Conservation (phyloP, 2,113 vertebrate species). For the Tragulus kanchil region DNA sequence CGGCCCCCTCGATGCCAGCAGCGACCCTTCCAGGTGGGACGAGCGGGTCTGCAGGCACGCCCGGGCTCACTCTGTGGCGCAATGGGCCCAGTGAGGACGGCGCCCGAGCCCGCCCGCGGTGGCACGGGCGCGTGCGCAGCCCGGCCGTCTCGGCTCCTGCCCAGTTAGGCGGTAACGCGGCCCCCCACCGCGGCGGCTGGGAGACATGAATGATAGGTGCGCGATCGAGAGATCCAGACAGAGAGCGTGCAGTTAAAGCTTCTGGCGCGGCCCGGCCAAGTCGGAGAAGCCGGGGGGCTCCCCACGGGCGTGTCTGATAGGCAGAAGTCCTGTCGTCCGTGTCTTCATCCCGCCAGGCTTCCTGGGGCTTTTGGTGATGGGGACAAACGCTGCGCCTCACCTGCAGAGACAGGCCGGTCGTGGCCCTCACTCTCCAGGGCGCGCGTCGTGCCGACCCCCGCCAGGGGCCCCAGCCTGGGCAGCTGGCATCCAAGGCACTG, state of each 20-base stretch:
- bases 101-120: background rate
- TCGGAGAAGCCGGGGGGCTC: fast-evolving
- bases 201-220: background rate
- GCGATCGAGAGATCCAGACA: background rate
- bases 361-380: background rate
- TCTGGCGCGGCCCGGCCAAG: fast-evolving
- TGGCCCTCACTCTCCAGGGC: background rate
- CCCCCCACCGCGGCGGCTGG: no score
- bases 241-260: background rate
- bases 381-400: no score
- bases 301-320: fast-evolving
- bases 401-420: fast-evolving
- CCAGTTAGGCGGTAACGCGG: no score
- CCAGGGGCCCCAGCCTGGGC: fast-evolving
- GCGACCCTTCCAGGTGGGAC: background rate
- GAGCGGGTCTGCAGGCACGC: background rate
- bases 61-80: background rate
- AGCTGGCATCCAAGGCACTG: background rate
- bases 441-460: fast-evolving
- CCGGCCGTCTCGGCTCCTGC: background rate
- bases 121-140: background rate
- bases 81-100: background rate
- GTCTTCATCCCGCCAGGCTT: no score
- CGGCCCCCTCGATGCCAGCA: background rate
- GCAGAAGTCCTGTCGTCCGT: fast-evolving